phyloP scores from a whole-genome alignment of 2,888 invertebrate species.

The Tachina fera region DNA sequence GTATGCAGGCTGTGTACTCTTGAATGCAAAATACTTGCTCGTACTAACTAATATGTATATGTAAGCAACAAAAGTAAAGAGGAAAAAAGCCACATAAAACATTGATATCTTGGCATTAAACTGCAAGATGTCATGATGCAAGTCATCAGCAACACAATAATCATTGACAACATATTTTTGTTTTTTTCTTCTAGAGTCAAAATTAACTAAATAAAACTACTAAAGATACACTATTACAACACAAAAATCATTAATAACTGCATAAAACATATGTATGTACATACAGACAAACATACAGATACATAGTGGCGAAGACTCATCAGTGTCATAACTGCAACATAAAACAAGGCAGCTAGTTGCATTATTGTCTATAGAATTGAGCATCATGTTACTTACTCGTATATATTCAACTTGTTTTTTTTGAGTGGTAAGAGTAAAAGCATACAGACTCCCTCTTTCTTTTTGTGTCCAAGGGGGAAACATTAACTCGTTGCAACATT shows the following conservation, averaged over 20 bases:
- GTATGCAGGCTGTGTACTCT: neutral
- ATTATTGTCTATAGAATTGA: slow-evolving; percentile 7
- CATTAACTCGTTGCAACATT: slow-evolving; percentile 25
- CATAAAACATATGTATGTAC: neutral
- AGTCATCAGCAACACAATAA: slow-evolving; percentile 58
- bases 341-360: slow-evolving; percentile 43
- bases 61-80: slow-evolving; percentile 1
- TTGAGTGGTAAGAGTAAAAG: slow-evolving; percentile 53
- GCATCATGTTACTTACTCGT: slow-evolving; percentile 44
- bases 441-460: slow-evolving; percentile 38
- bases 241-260: slow-evolving; percentile 30
- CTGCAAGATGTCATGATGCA: slow-evolving; percentile 65
- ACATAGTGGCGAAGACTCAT: slow-evolving; percentile 38
- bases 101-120: slow-evolving; percentile 56
- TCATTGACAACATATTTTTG: slow-evolving; percentile 53
- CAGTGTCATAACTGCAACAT: slow-evolving; percentile 51
- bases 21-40: slow-evolving; percentile 56
- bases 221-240: slow-evolving; percentile 16
- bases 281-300: neutral
- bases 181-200: slow-evolving; percentile 16
- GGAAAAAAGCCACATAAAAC: slow-evolving; percentile 27
- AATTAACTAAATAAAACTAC: slow-evolving; percentile 26
- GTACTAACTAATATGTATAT: neutral
- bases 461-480: slow-evolving; percentile 14
- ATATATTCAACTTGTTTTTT: slow-evolving; percentile 24